These are phyloP conservation scores for Bucco capensis DNA, from an alignment of 2,113 vertebrate species.

Conservation along the genomic window DNA sequence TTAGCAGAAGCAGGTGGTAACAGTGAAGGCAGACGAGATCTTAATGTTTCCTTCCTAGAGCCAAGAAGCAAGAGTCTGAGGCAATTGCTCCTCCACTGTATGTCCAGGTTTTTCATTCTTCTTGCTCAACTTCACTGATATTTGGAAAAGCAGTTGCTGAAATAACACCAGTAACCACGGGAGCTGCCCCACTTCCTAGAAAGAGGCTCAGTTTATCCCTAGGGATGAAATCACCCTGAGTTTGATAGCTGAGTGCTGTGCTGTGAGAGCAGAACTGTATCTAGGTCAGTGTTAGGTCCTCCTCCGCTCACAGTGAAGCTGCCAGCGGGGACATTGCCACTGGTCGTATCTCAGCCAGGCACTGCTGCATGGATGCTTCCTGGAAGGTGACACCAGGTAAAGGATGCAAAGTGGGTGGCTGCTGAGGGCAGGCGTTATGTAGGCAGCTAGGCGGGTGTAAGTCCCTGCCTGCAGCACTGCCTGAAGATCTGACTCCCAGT, in stretches of 20 bases:
- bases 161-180: background rate
- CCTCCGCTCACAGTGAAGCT: background rate
- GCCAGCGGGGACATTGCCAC: accelerated
- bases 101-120: constrained; percentile 31
- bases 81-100: background rate
- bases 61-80: constrained; percentile 1
- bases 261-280: background rate
- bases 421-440: background rate
- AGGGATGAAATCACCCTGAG: background rate
- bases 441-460: background rate
- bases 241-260: background rate
- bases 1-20: background rate
- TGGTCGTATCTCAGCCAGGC: accelerated
- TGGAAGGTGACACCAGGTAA: background rate
- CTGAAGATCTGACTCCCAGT: background rate
- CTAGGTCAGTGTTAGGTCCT: background rate
- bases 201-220: background rate
- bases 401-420: background rate
- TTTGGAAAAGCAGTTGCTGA: constrained; percentile 13
- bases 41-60: constrained; percentile 27
- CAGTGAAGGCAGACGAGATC: background rate
- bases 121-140: background rate
- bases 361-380: accelerated
- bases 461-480: accelerated
- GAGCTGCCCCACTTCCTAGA: constrained; percentile 34